Evolutionary conservation across 2,888 invertebrate species (phyloP).

Genomic region (Abrostola triplasia): DNA sequence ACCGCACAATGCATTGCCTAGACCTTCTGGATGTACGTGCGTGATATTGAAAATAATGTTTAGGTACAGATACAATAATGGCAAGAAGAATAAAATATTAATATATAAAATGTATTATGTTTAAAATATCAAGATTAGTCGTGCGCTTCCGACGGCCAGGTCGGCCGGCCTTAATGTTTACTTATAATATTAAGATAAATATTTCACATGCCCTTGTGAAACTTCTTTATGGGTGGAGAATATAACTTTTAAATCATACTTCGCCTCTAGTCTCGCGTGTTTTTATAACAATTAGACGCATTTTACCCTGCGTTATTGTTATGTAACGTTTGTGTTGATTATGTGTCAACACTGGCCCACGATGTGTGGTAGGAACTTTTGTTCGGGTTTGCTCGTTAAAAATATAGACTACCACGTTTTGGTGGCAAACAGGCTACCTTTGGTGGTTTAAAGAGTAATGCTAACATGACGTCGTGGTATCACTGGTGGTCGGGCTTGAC

Average conservation of each 20-base stretch:
- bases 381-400: slow-evolving; percentile 84
- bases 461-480: slow-evolving; percentile 64
- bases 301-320: slow-evolving; percentile 84
- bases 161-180: slow-evolving; percentile 79
- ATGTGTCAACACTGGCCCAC: slow-evolving; percentile 73
- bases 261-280: slow-evolving; percentile 77
- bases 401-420: slow-evolving; percentile 85
- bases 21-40: no score
- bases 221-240: slow-evolving; percentile 87
- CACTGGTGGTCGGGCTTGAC: slow-evolving; percentile 46
- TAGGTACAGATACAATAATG: no score
- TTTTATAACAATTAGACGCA: slow-evolving; percentile 87
- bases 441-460: slow-evolving; percentile 74
- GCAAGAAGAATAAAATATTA: not conserved
- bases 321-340: slow-evolving; percentile 74
- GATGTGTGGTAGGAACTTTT: slow-evolving; percentile 67
- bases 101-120: slow-evolving; percentile 8
- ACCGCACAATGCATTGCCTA: no score
- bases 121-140: slow-evolving; percentile 68
- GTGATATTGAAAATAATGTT: no score
- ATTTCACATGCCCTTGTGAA: slow-evolving; percentile 87
- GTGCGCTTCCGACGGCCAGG: slow-evolving; percentile 55
- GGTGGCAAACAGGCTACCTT: slow-evolving; percentile 68
- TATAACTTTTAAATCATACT: slow-evolving; percentile 87
- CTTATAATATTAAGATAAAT: slow-evolving; percentile 88